phyloP scores from a whole-genome alignment of 2,113 vertebrate genomes.

The Rousettus leschenaultii region DNA sequence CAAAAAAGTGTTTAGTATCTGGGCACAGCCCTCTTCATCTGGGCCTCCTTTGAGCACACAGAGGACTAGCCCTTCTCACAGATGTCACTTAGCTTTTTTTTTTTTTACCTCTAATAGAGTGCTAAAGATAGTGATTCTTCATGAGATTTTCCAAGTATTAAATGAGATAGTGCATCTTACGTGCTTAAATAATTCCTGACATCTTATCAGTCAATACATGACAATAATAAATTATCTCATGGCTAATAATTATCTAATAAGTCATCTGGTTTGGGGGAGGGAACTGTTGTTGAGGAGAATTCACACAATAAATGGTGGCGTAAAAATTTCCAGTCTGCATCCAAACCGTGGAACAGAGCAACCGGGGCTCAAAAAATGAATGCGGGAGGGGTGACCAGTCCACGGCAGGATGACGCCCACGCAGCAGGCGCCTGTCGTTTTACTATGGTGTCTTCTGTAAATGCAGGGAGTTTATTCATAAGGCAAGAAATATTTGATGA shows the following conservation, averaged over 20 bases:
- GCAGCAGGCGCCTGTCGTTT: neutral
- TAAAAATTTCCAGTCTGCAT: neutral
- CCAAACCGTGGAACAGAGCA: neutral
- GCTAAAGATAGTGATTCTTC: neutral
- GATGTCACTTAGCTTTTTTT: neutral
- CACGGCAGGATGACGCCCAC: neutral
- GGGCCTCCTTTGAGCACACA: neutral
- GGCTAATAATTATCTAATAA: neutral
- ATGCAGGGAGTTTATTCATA: neutral
- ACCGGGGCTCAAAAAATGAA: neutral
- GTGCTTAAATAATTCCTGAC: neutral
- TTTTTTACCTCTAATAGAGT: neutral
- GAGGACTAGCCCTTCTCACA: neutral
- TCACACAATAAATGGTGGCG: neutral
- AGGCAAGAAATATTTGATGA: neutral
- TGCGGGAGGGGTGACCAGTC: neutral
- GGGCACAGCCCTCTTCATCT: neutral
- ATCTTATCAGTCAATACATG: neutral
- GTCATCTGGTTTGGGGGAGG: neutral
- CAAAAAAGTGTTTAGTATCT: neutral
- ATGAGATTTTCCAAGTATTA: neutral
- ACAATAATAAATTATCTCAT: neutral
- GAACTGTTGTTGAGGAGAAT: neutral
- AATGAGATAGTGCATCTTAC: neutral
- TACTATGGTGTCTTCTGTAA: neutral